Base-by-base conservation (phyloP, 2,888 invertebrate species). In the Dryocosmus kuriphilus region DNA sequence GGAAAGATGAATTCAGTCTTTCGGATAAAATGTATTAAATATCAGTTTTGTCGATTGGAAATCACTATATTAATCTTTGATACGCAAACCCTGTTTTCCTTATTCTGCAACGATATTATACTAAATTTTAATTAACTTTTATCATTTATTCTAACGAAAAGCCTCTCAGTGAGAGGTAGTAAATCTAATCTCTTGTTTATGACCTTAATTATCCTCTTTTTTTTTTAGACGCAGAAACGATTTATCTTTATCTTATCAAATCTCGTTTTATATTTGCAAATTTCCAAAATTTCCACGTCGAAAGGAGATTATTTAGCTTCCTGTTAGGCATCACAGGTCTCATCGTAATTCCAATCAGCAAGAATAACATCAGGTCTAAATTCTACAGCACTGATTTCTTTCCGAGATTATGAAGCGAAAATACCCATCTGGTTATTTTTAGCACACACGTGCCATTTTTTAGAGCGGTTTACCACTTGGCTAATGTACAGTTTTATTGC, bases 371-470 rank as follows among this genome's bases (percentile, higher is more conserved):
- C 7, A n/a, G 41, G 16, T 67, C 24, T 67, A 67, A 41, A 67
- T 41, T 67, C 16, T 67, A 46, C 27, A 41, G 67, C 46, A 67
- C 67, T 67, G 27, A 46, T 46, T 67, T 67, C 41, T 41, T 46
- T 67, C 27, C 24, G 8, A 67, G 67, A 67, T 67, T 67, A 67
- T 19, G 67, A 67, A 27, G 27, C 24, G 38, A 67, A 67, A 67
- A 67, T 67, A 67, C 16, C 67, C 24, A 8, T 41, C 24, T 46
- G 11, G 41, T 41, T 67, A 67, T 67, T 67, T 67, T 67, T 67
- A 46, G 67, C 24, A 67, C 16, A 67, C 67, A 67, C 67, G 67
- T 46, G 67, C 67, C 67, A 67, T 67, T 67, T 46, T 67, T 46
- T 67, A 41, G 16, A 41, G 41, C 27, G 27, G 41, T 41, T 67